Percentiles rank a stretch among this genome's conserved stretches.
These are phyloP conservation scores for Drosophila malerkotliana DNA, from an alignment of 1,140 invertebrate species.

Conservation along the genomic window DNA sequence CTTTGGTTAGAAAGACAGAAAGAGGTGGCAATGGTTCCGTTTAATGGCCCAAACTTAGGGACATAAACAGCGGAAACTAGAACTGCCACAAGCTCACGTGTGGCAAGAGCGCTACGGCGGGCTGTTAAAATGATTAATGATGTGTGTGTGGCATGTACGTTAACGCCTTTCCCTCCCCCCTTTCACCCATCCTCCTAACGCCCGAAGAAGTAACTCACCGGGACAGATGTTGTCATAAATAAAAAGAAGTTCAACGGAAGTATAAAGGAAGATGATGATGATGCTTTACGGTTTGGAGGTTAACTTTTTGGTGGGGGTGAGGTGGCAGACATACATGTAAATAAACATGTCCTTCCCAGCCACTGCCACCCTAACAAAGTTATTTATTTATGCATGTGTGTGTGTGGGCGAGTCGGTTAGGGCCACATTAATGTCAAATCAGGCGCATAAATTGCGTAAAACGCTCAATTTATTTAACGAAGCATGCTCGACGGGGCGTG, in stretches of 20 bases:
- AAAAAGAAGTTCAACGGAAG: conserved; percentile 59
- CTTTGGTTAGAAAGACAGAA: conserved; percentile 5
- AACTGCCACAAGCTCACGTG: conserved; percentile 17
- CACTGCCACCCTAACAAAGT: conserved; percentile 11
- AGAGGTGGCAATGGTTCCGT: neutral
- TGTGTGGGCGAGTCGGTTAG: conserved; percentile 52
- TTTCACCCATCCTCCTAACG: no score
- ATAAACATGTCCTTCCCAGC: conserved; percentile 51
- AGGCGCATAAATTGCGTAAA: conserved; percentile 83
- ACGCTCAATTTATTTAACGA: conserved; percentile 81
- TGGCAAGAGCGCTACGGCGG: conserved; percentile 37
- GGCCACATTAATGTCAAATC: conserved; percentile 83
- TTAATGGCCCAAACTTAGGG: conserved; percentile 51
- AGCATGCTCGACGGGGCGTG: conserved; percentile 55
- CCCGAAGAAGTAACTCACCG: conserved; percentile 39
- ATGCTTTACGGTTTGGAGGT: neutral
- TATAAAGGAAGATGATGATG: conserved; percentile 54
- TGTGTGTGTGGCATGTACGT: conserved; percentile 68
- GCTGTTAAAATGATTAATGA: conserved; percentile 82
- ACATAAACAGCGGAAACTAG: conserved; percentile 48
- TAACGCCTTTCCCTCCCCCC: conserved; percentile 44
- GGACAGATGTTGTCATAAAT: conserved; percentile 81
- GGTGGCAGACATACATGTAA: conserved; percentile 52
- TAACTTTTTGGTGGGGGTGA: neutral
- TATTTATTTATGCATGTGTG: conserved; percentile 46